A percentile compares a stretch with the other conserved stretches of the same genome.
These are phyloP conservation scores for Odontophorus gujanensis DNA, from an alignment of 2,113 vertebrate species.

Conservation along the genomic window DNA sequence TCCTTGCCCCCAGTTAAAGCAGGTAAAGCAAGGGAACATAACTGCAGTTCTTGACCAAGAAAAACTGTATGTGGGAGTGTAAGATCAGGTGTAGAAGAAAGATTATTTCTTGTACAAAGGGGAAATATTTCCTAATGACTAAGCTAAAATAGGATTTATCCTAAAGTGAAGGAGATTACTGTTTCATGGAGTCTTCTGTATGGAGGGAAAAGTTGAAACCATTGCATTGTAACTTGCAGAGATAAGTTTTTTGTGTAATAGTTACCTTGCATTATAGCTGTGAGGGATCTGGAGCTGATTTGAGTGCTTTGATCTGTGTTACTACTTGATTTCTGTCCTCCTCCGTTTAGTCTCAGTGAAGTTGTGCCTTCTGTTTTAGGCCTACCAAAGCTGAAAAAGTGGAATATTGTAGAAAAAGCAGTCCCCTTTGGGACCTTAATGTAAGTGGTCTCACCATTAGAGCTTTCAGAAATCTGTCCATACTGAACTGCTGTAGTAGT, in stretches of 20 bases:
- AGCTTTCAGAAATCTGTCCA: not conserved
- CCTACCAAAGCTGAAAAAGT: not conserved
- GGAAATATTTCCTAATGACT: not conserved
- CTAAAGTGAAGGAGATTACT: not conserved
- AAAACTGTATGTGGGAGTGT: not conserved
- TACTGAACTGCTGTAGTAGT: not conserved
- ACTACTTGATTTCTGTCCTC: not conserved
- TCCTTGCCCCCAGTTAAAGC: not conserved
- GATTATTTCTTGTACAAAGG: not conserved
- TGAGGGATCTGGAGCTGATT: not conserved
- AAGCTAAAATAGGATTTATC: not conserved
- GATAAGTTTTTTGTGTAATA: not conserved
- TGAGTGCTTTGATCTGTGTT: not conserved
- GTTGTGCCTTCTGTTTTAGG: not conserved
- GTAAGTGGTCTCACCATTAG: not conserved
- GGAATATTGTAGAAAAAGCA: too few species aligned
- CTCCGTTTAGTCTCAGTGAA: not conserved
- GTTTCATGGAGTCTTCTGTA: not conserved
- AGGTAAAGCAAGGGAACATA: not conserved
- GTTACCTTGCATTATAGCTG: not conserved
- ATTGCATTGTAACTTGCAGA: not conserved
- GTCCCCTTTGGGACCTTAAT: not conserved
- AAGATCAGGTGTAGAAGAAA: not conserved
- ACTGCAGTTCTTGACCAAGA: not conserved
- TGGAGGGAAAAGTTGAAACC: not conserved